A percentile compares a stretch with the other conserved stretches of the same genome.
Conservation (phyloP, 2,797 vertebrate genomes). For the Gadopsis bispinosus region DNA sequence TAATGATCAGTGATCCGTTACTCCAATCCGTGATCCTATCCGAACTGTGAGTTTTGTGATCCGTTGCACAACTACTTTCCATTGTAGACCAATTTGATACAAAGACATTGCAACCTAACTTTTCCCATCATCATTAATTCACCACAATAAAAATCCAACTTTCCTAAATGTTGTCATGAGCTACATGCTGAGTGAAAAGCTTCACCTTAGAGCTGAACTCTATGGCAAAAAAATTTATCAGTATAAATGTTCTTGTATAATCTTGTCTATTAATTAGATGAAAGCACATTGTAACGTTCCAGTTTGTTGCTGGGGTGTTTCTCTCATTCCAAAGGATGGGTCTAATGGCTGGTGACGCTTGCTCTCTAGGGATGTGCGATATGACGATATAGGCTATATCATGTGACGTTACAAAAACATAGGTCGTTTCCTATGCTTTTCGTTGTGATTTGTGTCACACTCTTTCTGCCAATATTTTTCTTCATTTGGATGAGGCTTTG, state of each 20-base stretch:
- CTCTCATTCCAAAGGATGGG: neutral
- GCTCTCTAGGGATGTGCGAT: neutral
- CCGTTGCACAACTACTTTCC: neutral
- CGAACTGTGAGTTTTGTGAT: too few relatives aligned
- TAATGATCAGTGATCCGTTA: too few relatives aligned
- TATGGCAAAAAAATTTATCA: neutral
- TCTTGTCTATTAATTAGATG: neutral
- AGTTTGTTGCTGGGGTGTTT: neutral
- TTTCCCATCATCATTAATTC: conserved; percentile 9
- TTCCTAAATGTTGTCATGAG: neutral
- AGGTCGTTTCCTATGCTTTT: too few relatives aligned
- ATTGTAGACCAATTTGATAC: conserved; percentile 33
- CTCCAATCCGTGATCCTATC: too few relatives aligned
- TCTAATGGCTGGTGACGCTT: neutral
- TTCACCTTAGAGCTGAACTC: neutral
- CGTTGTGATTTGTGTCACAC: too few relatives aligned
- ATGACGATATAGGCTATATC: too few relatives aligned
- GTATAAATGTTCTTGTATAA: neutral
- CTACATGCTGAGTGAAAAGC: neutral
- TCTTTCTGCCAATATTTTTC: too few relatives aligned
- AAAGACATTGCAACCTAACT: conserved; percentile 38
- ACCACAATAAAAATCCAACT: neutral
- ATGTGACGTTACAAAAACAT: too few relatives aligned
- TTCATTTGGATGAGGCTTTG: too few relatives aligned
- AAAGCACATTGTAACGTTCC: neutral